Evolutionary conservation across 2,888 invertebrate species (phyloP), one percentile per base, ranked within the genome.

Genomic region (Nomada hirtipes): DNA sequence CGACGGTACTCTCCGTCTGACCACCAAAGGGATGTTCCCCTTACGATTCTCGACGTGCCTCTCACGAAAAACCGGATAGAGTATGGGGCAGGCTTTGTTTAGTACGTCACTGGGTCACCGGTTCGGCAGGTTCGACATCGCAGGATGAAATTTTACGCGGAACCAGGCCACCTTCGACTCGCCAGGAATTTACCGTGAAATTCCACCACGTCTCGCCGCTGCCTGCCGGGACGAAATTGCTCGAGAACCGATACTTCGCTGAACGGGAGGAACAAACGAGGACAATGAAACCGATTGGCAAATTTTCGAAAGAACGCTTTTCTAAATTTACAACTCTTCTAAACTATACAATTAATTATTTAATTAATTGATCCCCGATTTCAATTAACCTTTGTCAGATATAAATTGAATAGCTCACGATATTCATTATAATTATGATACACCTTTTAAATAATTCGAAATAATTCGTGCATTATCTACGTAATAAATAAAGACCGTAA

Each of bases 61-160:
- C 50, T 36, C 50, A 47, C 36, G 71, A 71, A 71, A 71, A 71
- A 71, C 50, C 36, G 20, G 23, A n/a, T n/a, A 3, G 4, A 10
- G 20, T 7, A 50, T 15, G 20, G 60, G 29, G 26, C 36, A 20
- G 36, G 61, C 79, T 85, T 86, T 86, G 85, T 80, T 87, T 82
- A 81, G 82, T 78, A 57, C 76, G 82, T 83, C 85, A 89, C 77
- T 86, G 87, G 87, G 87, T 88, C 87, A 86, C 82, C 82, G 84
- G 82, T 86, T 81, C 82, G 76, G 29, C 29, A 47, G 63, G 67
- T 74, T 68, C 60, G 63, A 44, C 52, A 60, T 11, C 23, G 26
- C 53, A 60, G 67, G 23, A 71, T 52, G 69, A 76, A 83, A 83
- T 83, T 86, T 81, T 78, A 84, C 75, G 59, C 57, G 83, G 78